Percentiles rank a stretch among this genome's conserved stretches.
phyloP scores from a whole-genome alignment of 2,888 invertebrate genomes.

The Orchesella flavescens region DNA sequence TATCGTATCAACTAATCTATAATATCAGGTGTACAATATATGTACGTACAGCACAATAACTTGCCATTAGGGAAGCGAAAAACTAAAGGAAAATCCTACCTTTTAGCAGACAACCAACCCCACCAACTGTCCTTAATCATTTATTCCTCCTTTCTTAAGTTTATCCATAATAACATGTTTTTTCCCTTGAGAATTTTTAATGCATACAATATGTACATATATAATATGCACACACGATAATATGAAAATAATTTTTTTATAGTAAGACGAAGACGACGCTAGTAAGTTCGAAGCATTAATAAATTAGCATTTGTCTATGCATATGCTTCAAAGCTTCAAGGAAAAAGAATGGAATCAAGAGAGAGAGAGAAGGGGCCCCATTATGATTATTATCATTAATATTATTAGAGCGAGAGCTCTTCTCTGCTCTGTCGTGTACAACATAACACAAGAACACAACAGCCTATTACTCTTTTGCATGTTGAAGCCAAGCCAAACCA shows the following conservation, averaged over 20 bases:
- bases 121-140: conserved; percentile 1
- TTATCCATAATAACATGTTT: conserved; percentile 5
- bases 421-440: conserved; percentile 34
- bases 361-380: conserved; percentile 4
- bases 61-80: not conserved
- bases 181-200: conserved; percentile 35
- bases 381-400: conserved; percentile 37
- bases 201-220: no score
- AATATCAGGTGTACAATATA: not conserved
- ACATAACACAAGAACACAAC: not conserved
- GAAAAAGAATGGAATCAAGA: conserved; percentile 19
- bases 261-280: conserved; percentile 6
- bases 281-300: conserved; percentile 43
- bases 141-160: conserved; percentile 23
- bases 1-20: no score
- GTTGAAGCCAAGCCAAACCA: no score
- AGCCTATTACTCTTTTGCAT: conserved; percentile 39
- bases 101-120: not conserved
- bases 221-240: no score
- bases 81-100: not conserved
- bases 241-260: conserved; percentile 9
- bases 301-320: conserved; percentile 31
- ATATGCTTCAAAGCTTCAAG: no score
- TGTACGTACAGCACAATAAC: no score
- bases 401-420: conserved; percentile 25